Conservation (phyloP, 2,888 invertebrate species). For the Lathronympha strigana region DNA sequence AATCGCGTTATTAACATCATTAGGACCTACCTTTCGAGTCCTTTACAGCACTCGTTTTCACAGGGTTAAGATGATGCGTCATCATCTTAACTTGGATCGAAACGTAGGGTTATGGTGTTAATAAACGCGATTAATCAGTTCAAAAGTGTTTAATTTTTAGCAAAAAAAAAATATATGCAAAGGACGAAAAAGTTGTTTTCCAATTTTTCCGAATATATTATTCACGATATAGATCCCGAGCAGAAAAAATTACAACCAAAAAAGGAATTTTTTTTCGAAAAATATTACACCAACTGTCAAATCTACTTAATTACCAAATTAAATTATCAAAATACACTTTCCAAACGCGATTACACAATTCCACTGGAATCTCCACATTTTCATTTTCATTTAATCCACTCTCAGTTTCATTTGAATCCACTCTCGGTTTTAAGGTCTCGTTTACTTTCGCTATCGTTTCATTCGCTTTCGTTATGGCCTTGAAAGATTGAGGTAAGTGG, state of each 20-base stretch:
- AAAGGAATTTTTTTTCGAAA: not conserved
- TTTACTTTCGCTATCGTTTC: constrained; percentile 44
- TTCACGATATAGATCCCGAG: not conserved
- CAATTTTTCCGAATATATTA: too few relatives aligned
- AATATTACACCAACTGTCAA: not conserved
- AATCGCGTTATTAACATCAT: too few relatives aligned
- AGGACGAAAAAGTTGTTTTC: too few relatives aligned
- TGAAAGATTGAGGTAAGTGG: constrained; percentile 44
- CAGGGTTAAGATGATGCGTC: too few relatives aligned
- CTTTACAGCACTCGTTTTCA: too few relatives aligned
- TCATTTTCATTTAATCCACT: constrained; percentile 16
- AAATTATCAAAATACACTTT: constrained; percentile 8
- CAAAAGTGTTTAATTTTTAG: too few relatives aligned
- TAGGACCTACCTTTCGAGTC: too few relatives aligned
- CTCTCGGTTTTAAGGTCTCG: constrained; percentile 28
- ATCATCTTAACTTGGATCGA: too few relatives aligned
- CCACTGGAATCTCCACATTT: not conserved
- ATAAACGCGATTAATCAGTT: too few relatives aligned
- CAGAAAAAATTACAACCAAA: not conserved
- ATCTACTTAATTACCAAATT: constrained; percentile 3
- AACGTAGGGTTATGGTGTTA: too few relatives aligned
- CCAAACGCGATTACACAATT: constrained; percentile 19
- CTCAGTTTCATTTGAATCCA: constrained; percentile 27
- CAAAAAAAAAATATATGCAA: too few relatives aligned
- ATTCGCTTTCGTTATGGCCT: constrained; percentile 39